Evolutionary conservation across 2,888 invertebrate species (phyloP), one percentile per base, ranked within the genome.

Genomic region (Drosophila barbarae): DNA sequence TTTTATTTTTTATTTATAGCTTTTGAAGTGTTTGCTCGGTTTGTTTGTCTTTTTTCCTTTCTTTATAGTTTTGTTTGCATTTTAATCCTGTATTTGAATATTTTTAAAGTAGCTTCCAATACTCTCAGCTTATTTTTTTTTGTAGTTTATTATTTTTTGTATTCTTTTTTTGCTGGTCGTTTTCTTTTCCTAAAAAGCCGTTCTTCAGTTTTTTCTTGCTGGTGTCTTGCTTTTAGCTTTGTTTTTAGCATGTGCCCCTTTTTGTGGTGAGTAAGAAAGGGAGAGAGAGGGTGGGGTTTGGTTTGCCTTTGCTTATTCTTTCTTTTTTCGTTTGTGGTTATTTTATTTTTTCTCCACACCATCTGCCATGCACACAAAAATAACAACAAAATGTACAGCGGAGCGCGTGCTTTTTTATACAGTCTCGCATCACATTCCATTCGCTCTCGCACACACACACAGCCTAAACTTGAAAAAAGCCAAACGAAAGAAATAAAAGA

Each of bases 391-490:
- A 71, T 74, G 72, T 69, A 44, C 65, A 66, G 46, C 54, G 59
- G 47, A 69, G 77, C 83, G 83, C 80, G 83, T 82, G 83, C 83
- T 79, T 82, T 78, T 69, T 65, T 76, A 51, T 50, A 34, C 54
- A n/a, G 55, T 67, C 50, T 38, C 30, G 28, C 49, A 39, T 38
- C 51, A 60, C 69, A 67, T 75, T 49, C 60, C 52, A 57, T 53
- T 61, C 66, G 72, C 76, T 72, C 77, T 53, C 66, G 52, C 34
- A 36, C 30, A 50, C 34, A 34, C 39, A 64, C 32, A 64, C 46
- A 47, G 18, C 30, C 30, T 47, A 47, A 47, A 47, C 46, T 47
- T 47, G 42, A 32, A 59, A 18, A 8, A 23, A 46, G 15, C 23
- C 30, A 38, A n/a, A 35, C 13, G 32, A 42, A 49, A 23, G 32